Base-by-base conservation (phyloP, 1,140 invertebrate genomes). In the Drosophila malerkotliana region DNA sequence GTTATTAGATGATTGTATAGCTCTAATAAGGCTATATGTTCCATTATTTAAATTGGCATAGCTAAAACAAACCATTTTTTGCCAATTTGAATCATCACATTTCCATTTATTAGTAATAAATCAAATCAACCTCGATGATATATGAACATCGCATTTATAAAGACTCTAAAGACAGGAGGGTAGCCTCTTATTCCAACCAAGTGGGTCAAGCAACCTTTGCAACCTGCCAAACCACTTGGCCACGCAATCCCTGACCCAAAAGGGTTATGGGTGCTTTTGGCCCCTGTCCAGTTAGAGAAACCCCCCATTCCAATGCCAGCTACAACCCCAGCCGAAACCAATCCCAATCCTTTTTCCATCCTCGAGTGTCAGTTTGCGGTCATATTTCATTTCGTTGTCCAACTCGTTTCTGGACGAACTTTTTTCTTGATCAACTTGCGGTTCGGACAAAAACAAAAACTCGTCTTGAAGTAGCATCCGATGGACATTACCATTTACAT, bases 361-460 rank as follows among this genome's bases (percentile, higher is more conserved):
- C 83, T 79, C 72, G 52, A 77, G 79, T 87, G 82, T 75, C 78
- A 69, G 83, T 71, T 66, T 87, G 78, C 56, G 85, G 85, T 79
- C 78, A 68, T 90, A 90, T 90, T 90, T 90, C 75, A 90, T 90
- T 90, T 81, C 69, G 64, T 71, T 76, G 63, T 26, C 45, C 82
- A 87, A 81, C 81, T 85, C 61, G 63, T 85, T 80, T 80, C 54
- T 39, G 24, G 45, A 41, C 26, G 52, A 48, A 55, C 67, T 74
- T 39, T 56, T 55, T 34, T 71, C 67, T 62, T 51, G 45, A 55
- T 56, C 55, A 67, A 26, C 61, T 75, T 87, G 64, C 54, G 72
- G 77, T 66, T 60, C 24, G 30, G 10, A 39, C 4, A 39, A 15
- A 68, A 69, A 69, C 62, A 68, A 61, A 73, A 83, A 74, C 68